phyloP scores from a whole-genome alignment of 2,888 invertebrate species.

The Ctenicera cuprea region DNA sequence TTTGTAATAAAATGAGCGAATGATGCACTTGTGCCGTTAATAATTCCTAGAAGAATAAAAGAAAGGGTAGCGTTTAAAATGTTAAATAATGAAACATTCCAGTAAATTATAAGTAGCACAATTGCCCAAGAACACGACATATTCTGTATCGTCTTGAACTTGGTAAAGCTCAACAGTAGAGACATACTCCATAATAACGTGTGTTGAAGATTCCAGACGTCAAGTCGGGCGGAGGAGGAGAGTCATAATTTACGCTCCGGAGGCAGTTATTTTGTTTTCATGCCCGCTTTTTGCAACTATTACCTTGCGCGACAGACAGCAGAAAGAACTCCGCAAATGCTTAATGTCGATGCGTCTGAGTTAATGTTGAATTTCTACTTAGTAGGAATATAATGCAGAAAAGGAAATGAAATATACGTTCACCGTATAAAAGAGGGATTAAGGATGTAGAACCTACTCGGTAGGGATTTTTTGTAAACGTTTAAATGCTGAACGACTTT shows the following conservation, averaged over 20 bases:
- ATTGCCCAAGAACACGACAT: constrained; percentile 29
- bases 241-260: constrained; percentile 44
- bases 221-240: constrained; percentile 37
- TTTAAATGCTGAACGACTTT: constrained; percentile 23
- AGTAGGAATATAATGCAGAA: constrained; percentile 34
- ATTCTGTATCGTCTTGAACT: constrained; percentile 24
- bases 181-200: constrained; percentile 35
- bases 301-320: constrained; percentile 45
- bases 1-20: no score
- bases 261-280: constrained; percentile 47
- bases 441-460: neutral
- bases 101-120: constrained; percentile 12
- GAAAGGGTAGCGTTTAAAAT: no score
- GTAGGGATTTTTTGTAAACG: constrained; percentile 8
- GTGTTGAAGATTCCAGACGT: constrained; percentile 39
- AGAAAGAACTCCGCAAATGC: constrained; percentile 45
- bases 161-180: constrained; percentile 28
- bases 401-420: constrained; percentile 21
- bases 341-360: constrained; percentile 45
- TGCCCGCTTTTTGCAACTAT: constrained; percentile 46
- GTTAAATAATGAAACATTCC: constrained; percentile 1
- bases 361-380: constrained; percentile 45
- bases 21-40: neutral
- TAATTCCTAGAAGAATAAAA: neutral
- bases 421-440: constrained; percentile 19